Evolutionary conservation across 2,113 vertebrate genomes (phyloP).

Genomic region (Hydropotes inermis): DNA sequence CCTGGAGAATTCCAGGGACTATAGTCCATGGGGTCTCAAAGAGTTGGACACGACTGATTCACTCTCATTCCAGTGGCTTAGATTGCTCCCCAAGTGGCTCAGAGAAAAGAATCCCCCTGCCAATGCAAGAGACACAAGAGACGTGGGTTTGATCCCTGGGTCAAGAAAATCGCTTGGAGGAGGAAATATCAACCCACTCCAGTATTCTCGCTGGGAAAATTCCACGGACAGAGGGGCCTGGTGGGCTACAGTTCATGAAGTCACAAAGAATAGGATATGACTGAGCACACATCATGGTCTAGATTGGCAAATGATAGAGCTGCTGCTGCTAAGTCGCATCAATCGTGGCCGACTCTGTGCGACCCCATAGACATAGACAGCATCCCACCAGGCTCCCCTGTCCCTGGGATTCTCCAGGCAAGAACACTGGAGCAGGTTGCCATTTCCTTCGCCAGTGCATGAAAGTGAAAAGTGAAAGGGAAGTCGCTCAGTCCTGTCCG

Average conservation of each 20-base stretch:
- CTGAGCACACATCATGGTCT: not conserved
- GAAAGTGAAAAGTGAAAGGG: no score
- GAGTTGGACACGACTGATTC: no score
- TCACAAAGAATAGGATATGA: not conserved
- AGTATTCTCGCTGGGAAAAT: not conserved
- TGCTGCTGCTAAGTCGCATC: no score
- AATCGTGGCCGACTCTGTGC: no score
- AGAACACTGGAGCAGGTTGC: no score
- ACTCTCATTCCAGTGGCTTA: not conserved
- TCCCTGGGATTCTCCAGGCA: no score
- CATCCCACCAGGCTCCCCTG: no score
- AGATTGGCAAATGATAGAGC: not conserved
- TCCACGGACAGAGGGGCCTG: not conserved
- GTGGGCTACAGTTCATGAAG: not conserved
- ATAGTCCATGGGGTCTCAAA: no score
- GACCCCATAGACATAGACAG: no score
- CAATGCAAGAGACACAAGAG: not conserved
- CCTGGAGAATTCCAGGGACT: no score
- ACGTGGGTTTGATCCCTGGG: not conserved
- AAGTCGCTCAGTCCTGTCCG: no score
- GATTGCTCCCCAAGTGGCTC: not conserved
- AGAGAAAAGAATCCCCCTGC: not conserved
- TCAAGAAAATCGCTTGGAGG: not conserved
- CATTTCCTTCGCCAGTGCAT: no score
- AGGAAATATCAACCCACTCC: not conserved